Conservation (phyloP, 2,797 vertebrate species). For the Neosalanx taihuensis region DNA sequence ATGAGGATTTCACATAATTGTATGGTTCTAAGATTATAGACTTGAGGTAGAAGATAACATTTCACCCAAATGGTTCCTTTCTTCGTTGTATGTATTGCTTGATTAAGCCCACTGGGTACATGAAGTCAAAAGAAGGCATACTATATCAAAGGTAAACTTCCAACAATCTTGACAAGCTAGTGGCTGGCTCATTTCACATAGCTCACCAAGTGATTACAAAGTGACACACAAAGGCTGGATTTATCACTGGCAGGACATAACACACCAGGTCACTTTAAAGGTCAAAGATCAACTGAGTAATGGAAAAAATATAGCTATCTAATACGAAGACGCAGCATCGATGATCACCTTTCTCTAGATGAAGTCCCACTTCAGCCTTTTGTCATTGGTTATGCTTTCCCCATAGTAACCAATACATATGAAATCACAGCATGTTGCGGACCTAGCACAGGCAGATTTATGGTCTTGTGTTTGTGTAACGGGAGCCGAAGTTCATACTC, state of each 20-base stretch:
- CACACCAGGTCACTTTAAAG: slow-evolving; percentile 28
- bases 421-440: slow-evolving; percentile 61
- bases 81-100: too few relatives aligned
- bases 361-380: slow-evolving; percentile 41
- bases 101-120: too few relatives aligned
- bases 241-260: slow-evolving; percentile 16
- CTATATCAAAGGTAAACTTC: too few relatives aligned
- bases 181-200: too few relatives aligned
- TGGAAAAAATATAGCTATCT: slow-evolving; percentile 23
- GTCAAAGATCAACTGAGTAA: slow-evolving; percentile 45
- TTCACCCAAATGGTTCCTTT: too few relatives aligned
- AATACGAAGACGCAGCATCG: slow-evolving; percentile 8
- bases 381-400: slow-evolving; percentile 63
- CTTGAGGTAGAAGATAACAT: too few relatives aligned
- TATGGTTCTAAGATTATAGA: too few relatives aligned
- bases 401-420: slow-evolving; percentile 68
- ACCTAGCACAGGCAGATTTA: slow-evolving; percentile 63
- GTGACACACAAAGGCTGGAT: slow-evolving; percentile 43
- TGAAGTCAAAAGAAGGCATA: too few relatives aligned
- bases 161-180: too few relatives aligned
- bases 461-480: slow-evolving; percentile 61
- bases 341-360: slow-evolving; percentile 46
- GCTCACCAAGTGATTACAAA: slow-evolving; percentile 17
- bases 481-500: slow-evolving; percentile 51
- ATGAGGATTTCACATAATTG: not conserved